Evolutionary conservation across 2,797 vertebrate species (phyloP).

Genomic region (Chromis chromis): DNA sequence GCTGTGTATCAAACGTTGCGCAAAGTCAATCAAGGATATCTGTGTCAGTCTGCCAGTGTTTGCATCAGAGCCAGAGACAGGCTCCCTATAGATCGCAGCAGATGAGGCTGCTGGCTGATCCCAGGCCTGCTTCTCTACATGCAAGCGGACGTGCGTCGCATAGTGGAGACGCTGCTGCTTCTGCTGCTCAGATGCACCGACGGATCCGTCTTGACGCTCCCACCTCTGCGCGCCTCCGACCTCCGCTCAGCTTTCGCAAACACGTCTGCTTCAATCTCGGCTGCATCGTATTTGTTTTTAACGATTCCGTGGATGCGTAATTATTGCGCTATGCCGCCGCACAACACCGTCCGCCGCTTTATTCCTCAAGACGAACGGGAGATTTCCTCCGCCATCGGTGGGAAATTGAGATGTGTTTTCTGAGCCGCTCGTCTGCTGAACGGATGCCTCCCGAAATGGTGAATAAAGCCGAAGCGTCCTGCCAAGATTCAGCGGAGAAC

Average conservation of each 20-base stretch:
- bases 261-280: not conserved
- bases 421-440: slow-evolving; percentile 35
- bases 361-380: slow-evolving; percentile 42
- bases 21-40: not conserved
- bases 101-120: slow-evolving; percentile 55
- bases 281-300: not conserved
- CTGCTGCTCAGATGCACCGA: not conserved
- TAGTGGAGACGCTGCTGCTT: slow-evolving; percentile 18
- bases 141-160: slow-evolving; percentile 65
- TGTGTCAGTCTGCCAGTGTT: not conserved
- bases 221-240: slow-evolving; percentile 13
- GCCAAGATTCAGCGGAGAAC: slow-evolving; percentile 9
- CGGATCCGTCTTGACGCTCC: slow-evolving; percentile 11
- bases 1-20: not conserved
- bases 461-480: slow-evolving; percentile 1
- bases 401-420: slow-evolving; percentile 54
- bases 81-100: slow-evolving; percentile 21
- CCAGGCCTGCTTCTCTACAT: slow-evolving; percentile 56
- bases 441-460: slow-evolving; percentile 43
- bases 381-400: slow-evolving; percentile 51
- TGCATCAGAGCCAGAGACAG: slow-evolving; percentile 11
- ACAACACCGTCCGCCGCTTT: slow-evolving; percentile 7
- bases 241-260: not conserved
- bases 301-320: slow-evolving; percentile 43
- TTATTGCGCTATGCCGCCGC: slow-evolving; percentile 42